A percentile compares a stretch with the other conserved stretches of the same genome.
Evolutionary conservation across 2,113 vertebrate species (phyloP).

Genomic region (Pampusana beccarii): DNA sequence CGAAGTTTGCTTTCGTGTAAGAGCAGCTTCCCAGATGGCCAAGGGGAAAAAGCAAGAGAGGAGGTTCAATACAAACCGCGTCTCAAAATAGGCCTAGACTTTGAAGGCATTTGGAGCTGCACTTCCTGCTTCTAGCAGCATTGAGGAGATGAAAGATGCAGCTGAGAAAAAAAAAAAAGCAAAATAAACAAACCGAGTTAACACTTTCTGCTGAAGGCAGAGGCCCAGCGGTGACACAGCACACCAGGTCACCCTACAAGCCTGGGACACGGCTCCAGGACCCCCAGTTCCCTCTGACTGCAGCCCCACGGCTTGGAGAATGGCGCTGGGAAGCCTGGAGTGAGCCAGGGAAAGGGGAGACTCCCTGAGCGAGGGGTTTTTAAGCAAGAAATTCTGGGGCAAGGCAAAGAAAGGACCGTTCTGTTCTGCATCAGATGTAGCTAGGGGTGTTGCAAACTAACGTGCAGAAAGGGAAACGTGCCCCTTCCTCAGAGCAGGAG

Average conservation of each 20-base stretch:
- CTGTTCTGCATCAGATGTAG: not conserved
- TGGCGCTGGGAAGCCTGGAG: accelerated
- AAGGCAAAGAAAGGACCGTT: not conserved
- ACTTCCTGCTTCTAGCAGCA: slow-evolving; percentile 29
- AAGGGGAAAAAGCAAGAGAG: not conserved
- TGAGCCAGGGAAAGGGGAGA: not conserved
- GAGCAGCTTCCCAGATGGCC: slow-evolving; percentile 14
- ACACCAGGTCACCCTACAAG: accelerated
- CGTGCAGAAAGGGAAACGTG: not conserved
- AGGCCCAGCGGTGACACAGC: not conserved
- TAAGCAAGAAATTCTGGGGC: not conserved
- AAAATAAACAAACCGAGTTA: not conserved
- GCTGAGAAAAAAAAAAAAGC: not conserved
- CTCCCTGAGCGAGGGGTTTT: not conserved
- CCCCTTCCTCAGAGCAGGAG: not conserved
- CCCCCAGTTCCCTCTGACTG: accelerated
- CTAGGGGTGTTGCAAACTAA: not conserved
- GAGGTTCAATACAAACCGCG: slow-evolving; percentile 40
- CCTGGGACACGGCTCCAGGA: not conserved
- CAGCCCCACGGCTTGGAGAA: not conserved
- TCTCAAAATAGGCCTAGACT: slow-evolving; percentile 33
- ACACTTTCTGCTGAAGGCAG: not conserved
- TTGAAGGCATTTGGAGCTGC: not conserved
- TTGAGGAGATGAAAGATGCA: slow-evolving; percentile 24
- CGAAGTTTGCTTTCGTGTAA: not conserved